A percentile compares a stretch with the other conserved stretches of the same genome.
Evolutionary conservation across 1,140 invertebrate species (phyloP).

Genomic region (Micrasema minimum): DNA sequence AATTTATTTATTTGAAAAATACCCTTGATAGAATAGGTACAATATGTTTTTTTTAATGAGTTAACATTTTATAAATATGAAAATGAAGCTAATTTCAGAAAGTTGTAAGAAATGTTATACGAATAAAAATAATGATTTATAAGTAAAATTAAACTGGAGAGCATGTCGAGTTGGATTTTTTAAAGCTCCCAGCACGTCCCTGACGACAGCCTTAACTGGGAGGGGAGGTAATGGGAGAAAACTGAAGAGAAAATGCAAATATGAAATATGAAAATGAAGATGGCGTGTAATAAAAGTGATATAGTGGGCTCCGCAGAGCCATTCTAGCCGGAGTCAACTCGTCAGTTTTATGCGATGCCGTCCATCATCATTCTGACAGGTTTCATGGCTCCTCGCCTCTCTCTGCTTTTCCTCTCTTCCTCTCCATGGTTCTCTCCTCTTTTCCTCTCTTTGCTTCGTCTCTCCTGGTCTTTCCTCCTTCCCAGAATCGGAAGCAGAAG

Average conservation of each 20-base stretch:
- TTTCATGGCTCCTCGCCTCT: slow-evolving; percentile 56
- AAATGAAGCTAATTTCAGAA: no score
- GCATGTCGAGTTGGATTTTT: neutral
- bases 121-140: neutral
- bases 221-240: neutral
- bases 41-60: no score
- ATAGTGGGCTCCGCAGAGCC: slow-evolving; percentile 68
- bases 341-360: slow-evolving; percentile 67
- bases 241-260: slow-evolving; percentile 65
- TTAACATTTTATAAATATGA: no score
- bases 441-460: slow-evolving; percentile 15
- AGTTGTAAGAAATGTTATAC: neutral
- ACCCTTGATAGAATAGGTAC: no score
- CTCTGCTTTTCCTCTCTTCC: slow-evolving; percentile 11
- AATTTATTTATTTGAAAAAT: no score
- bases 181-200: slow-evolving; percentile 29
- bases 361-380: slow-evolving; percentile 64
- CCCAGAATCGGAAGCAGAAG: slow-evolving; percentile 1
- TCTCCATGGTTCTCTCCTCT: slow-evolving; percentile 7
- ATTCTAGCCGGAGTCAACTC: slow-evolving; percentile 64
- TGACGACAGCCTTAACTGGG: slow-evolving; percentile 27
- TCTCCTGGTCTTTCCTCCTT: slow-evolving; percentile 17
- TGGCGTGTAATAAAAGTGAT: slow-evolving; percentile 70
- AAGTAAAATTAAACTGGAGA: no score
- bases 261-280: slow-evolving; percentile 71